These are phyloP conservation scores for Morinoia aosen DNA, from an alignment of 2,888 invertebrate genomes.

Conservation along the genomic window DNA sequence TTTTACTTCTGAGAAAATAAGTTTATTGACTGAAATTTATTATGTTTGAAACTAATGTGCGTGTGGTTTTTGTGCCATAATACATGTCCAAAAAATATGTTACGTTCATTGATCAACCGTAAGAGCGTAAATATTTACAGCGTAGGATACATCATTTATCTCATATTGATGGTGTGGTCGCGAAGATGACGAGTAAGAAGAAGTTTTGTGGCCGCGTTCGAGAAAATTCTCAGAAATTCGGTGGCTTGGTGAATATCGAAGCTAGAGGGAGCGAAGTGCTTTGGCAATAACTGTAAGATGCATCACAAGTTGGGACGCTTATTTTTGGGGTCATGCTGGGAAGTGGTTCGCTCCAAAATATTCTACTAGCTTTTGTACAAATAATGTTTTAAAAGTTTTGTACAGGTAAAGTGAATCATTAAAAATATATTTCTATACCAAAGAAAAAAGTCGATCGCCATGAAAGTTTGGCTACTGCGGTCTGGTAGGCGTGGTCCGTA, in stretches of 20 bases:
- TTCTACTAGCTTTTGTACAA: background rate
- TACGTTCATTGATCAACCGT: background rate
- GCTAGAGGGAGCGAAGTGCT: background rate
- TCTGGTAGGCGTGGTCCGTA: conserved; percentile 10
- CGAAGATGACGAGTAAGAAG: background rate
- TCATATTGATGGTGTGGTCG: background rate
- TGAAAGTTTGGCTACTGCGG: conserved; percentile 17
- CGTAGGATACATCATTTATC: background rate
- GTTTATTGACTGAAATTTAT: background rate
- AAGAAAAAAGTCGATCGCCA: background rate
- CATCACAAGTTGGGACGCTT: background rate
- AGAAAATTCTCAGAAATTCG: background rate
- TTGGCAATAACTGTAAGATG: background rate
- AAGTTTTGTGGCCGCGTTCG: background rate
- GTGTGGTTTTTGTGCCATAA: background rate
- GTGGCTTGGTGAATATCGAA: background rate
- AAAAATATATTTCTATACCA: background rate
- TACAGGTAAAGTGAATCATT: background rate
- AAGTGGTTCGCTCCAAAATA: background rate
- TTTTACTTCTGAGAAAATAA: background rate
- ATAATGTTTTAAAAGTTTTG: background rate
- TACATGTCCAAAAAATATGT: too few relatives aligned
- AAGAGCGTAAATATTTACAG: background rate
- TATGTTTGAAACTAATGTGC: background rate
- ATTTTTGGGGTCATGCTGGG: background rate